Evolutionary conservation across 2,888 invertebrate genomes (phyloP), one percentile per base, ranked within the genome.

Genomic region (Hirudinaria manillensis): DNA sequence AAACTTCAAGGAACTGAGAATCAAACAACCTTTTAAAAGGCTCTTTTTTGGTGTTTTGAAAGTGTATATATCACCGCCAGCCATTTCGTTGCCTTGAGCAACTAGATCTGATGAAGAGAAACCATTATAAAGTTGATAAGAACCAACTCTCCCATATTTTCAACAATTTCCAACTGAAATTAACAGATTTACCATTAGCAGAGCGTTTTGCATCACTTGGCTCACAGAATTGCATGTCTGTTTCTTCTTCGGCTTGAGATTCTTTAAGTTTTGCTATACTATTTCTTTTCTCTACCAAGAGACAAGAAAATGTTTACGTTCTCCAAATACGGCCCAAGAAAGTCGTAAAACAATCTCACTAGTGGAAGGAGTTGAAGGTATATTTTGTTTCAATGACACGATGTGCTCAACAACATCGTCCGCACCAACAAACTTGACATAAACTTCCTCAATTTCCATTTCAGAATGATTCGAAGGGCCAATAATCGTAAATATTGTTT

Each of bases 371-470:
- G 2, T 10, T 61, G 29, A 53, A 72, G 38, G 27, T 76, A 73
- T 77, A 51, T 70, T 74, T 45, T 77, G 71, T 21, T 76, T 78
- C 3, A 76, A 68, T 27, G 78, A 72, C 16, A 78, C 51, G 53
- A 83, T 83, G 76, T 83, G 83, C 53, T 83, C 81, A 13, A 83
- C 79, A 70, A 83, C 82, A 76, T 83, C 82, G 56, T 83, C 83
- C 76, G 83, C 82, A 4, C 81, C 83, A 68, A 81, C 81, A 79
- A 83, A 82, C 24, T 81, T 80, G 6, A 83, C 83, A 61, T 79
- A 80, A 38, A 81, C 82, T 27, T 80, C 77, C 74, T 81, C 81
- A 36, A 16, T 13, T 7, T 68, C 6, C 24, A 24, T 61, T n/a
- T 61, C 29, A 29, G 19, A 13, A 10, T 10, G 3, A 45, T 16